phyloP scores from a whole-genome alignment of 2,888 invertebrate genomes.

The Caenorhabditis angaria region DNA sequence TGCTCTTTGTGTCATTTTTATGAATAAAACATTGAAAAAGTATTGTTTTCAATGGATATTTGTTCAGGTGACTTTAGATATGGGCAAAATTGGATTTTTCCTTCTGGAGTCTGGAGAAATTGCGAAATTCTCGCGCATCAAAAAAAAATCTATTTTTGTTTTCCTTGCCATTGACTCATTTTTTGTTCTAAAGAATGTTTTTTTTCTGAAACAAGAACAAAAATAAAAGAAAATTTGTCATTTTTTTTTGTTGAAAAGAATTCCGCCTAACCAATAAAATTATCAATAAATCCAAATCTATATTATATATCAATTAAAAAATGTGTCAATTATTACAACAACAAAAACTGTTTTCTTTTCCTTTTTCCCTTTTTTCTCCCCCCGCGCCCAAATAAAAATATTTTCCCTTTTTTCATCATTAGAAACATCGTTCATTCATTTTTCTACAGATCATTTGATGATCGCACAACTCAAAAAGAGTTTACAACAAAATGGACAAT shows the following conservation, averaged over 20 bases:
- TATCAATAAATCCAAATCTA: no score
- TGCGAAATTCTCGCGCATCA: background rate
- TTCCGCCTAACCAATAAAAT: no score
- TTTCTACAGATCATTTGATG: conserved; percentile 24
- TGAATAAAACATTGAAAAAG: background rate
- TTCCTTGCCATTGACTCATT: no score
- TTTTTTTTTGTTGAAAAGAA: no score
- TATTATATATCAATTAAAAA: background rate
- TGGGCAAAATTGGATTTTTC: background rate
- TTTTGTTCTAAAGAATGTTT: no score
- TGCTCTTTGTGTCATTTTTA: background rate
- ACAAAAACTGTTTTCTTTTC: background rate
- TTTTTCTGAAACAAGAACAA: no score
- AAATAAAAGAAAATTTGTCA: no score
- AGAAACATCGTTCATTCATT: background rate
- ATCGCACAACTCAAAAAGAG: conserved; percentile 36
- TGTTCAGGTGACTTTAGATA: background rate
- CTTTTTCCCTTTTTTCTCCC: background rate
- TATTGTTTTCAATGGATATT: background rate
- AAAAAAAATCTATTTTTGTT: no score
- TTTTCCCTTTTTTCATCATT: background rate
- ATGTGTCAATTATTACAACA: conserved; percentile 1
- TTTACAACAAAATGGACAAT: conserved; percentile 24
- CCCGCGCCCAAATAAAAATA: no score
- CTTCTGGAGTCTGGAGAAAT: background rate